Base-by-base conservation (phyloP, 2,113 vertebrate genomes). In the Columbina picui region DNA sequence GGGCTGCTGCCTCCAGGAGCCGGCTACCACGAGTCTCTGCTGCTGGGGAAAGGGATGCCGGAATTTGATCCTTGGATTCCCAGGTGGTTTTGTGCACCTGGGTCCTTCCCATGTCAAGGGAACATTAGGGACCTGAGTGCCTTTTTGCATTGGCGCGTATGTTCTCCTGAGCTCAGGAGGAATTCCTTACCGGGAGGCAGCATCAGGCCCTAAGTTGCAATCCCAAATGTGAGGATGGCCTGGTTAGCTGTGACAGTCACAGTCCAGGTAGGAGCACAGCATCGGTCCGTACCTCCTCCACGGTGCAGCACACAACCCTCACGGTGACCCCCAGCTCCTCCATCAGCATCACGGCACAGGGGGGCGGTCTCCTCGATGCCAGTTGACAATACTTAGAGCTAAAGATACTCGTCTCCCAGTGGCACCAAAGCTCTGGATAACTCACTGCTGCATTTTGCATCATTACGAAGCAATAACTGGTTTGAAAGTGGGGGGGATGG, bases 121-220 rank as follows among this genome's bases (percentile, higher is more conserved):
- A 2, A 20, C 23, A 1, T 27, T 1, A 21, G 64, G 68, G 57
- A 77, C 45, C 17, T 0, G 0, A 14, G 21, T 41, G 29, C 20
- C 4, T 87, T 84, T 89, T 0, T 0, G 20, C 22, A 8, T 49
- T 3, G 2, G 19, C 17, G 64, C 4, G 0, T 14, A 8, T 49
- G 68, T 5, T 80, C 64, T 65, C 41, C 64, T 5, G 8, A 34
- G 34, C 52, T 38, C 2, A 1, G 63, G 55, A 65, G 56, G 41
- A n/a, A 21, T 36, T 87, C 56, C 23, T 27, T 43, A 16, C 55
- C 1, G 2, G 52, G 67, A 67, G 0, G 3, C 9, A 23, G n/a
- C 73, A 20, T 70, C 71, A 30, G 27, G 26, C 57, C 9, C 1
- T 32, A 20, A 53, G 38, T 12, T 61, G 47, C 2, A 1, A 20